Conservation (phyloP, 2,888 invertebrate genomes). For the Scaptomyza caliginosa region DNA sequence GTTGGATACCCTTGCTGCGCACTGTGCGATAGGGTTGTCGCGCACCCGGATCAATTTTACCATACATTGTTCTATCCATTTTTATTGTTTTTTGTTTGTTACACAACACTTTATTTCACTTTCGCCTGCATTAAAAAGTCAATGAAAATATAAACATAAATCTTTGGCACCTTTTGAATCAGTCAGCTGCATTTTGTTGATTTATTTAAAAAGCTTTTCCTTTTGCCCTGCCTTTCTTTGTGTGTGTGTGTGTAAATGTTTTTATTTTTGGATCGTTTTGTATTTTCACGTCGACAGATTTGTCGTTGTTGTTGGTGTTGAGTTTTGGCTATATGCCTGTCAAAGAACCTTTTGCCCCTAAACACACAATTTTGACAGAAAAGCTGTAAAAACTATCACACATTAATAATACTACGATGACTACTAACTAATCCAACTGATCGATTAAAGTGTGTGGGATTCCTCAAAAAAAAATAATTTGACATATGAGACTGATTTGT, state of each 20-base stretch:
- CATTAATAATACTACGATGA: neutral
- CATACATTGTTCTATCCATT: constrained; percentile 96
- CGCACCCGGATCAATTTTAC: constrained; percentile 92
- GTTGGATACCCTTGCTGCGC: constrained; percentile 91
- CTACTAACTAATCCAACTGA: neutral
- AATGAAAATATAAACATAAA: constrained; percentile 29
- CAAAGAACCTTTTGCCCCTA: neutral
- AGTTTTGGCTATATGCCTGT: constrained; percentile 51
- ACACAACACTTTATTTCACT: constrained; percentile 42
- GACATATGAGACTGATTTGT: constrained; percentile 42
- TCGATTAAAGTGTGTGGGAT: constrained; percentile 27
- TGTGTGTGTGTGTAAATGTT: constrained; percentile 52
- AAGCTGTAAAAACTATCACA: neutral
- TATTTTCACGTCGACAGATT: constrained; percentile 72
- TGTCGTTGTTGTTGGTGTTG: constrained; percentile 65
- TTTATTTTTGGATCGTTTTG: constrained; percentile 73
- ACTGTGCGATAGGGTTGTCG: constrained; percentile 94
- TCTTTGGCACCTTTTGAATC: constrained; percentile 7
- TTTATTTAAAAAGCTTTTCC: constrained; percentile 53
- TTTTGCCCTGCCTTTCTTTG: constrained; percentile 11
- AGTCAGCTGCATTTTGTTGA: constrained; percentile 23
- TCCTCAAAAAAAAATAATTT: constrained; percentile 10
- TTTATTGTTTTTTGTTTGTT: constrained; percentile 85
- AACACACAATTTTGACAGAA: too few species aligned
- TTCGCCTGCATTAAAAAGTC: constrained; percentile 38